phyloP scores from a whole-genome alignment of 1,140 invertebrate species.

The Megalopta genalis region DNA sequence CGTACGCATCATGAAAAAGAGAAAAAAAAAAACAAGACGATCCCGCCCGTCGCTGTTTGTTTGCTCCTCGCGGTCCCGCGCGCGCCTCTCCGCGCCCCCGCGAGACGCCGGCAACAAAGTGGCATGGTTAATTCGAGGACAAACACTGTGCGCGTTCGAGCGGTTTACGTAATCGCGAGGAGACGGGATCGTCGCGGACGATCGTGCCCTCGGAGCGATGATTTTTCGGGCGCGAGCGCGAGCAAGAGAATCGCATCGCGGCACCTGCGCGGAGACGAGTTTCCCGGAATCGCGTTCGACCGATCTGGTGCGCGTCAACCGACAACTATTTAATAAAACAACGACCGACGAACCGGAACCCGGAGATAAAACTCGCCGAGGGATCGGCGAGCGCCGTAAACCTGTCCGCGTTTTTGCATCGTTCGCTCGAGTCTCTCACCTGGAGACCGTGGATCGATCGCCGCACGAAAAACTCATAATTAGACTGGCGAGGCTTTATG shows the following conservation, averaged over 20 bases:
- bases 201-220: too few relatives aligned
- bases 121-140: constrained; percentile 27
- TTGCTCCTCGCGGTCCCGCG: neutral
- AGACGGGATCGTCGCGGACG: too few relatives aligned
- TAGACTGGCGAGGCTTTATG: too few relatives aligned
- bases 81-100: neutral
- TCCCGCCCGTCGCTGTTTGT: constrained; percentile 11
- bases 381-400: neutral
- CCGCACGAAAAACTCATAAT: neutral
- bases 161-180: constrained; percentile 12
- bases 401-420: constrained; percentile 1
- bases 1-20: too few relatives aligned
- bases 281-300: constrained; percentile 2
- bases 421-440: neutral
- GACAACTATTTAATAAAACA: constrained; percentile 9
- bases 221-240: too few relatives aligned
- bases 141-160: constrained; percentile 9
- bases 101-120: constrained; percentile 4
- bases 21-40: too few relatives aligned
- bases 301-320: neutral
- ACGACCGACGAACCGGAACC: neutral
- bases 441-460: neutral
- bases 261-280: neutral
- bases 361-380: neutral
- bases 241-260: too few relatives aligned